Conservation (phyloP, 2,113 vertebrate species). For the Pogonocichla stellata region DNA sequence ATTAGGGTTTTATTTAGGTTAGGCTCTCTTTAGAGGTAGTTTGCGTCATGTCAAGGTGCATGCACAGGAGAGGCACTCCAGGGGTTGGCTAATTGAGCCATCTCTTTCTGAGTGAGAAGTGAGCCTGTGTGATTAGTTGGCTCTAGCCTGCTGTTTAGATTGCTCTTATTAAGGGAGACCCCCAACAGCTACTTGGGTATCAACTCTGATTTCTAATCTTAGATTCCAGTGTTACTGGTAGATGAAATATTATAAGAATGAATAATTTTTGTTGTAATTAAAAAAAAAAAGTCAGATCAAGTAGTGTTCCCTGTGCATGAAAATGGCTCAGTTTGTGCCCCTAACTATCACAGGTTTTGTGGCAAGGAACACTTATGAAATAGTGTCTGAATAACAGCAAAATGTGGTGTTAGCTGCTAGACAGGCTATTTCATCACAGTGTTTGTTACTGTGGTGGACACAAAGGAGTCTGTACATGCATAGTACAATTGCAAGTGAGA, state of each 20-base stretch:
- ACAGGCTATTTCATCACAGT: neutral
- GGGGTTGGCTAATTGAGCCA: neutral
- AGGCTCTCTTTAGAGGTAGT: neutral
- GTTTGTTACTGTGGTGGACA: neutral
- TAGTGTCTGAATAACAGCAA: neutral
- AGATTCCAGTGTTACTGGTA: neutral
- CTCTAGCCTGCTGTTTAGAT: neutral
- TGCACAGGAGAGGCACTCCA: neutral
- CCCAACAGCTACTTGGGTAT: neutral
- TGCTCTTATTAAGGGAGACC: neutral
- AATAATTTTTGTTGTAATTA: neutral
- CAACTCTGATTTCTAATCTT: neutral
- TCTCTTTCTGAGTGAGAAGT: neutral
- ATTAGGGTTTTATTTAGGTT: neutral
- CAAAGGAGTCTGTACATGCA: neutral
- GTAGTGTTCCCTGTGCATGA: neutral
- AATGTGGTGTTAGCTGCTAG: neutral
- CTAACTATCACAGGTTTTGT: neutral
- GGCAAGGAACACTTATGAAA: neutral
- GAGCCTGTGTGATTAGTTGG: neutral
- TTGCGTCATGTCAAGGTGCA: neutral
- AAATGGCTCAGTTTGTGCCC: neutral
- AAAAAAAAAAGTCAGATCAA: neutral
- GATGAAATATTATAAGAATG: neutral
- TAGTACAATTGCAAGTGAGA: neutral